Evolutionary conservation across 2,113 vertebrate species (phyloP), one percentile per base, ranked within the genome.

Genomic region (Mustelus asterias): DNA sequence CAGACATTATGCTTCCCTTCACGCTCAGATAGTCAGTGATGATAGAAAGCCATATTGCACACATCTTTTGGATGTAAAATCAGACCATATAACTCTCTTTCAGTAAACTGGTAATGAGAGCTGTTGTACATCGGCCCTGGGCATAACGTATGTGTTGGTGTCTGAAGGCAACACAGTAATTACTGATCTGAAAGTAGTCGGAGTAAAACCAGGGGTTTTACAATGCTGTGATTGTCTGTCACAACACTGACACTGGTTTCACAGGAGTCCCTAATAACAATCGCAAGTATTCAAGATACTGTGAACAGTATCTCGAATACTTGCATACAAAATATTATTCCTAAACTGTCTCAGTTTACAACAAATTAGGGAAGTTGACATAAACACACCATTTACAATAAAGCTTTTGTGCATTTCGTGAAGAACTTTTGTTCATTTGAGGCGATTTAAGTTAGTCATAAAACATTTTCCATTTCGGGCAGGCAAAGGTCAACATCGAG

Each of bases 101-200:
- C 20, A 16, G 14, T 90, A 58, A 58, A 90, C 58, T 88, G 60
- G 88, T 33, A 26, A 33, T 29, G 54, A 90, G 54, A 33, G 26
- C 14, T 60, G 88, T 33, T 60, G 48, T 33, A 29, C 3, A 90
- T 90, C 10, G 18, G 26, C 48, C 33, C 54, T 33, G 33, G 54
- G 54, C 26, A 1, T 20, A 86, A 44, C 22, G 14, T 20, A 48
- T 63, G 85, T 33, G 26, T 60, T 14, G 29, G 16, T 60, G 13
- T 63, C 54, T 63, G 88, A 90, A 90, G 10, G 11, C 26, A 58
- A 14, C 54, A 18, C 54, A 60, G 88, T 60, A 54, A 90, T 90
- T 90, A 90, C 88, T 60, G 14, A 90, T 63, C 88, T 60, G 88
- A 90, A 90, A 90, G 88, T 90, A 90, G 54, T 60, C n/a, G 54